These are phyloP conservation scores for Willowsia nigromaculata DNA, from an alignment of 2,888 invertebrate genomes.

Conservation along the genomic window DNA sequence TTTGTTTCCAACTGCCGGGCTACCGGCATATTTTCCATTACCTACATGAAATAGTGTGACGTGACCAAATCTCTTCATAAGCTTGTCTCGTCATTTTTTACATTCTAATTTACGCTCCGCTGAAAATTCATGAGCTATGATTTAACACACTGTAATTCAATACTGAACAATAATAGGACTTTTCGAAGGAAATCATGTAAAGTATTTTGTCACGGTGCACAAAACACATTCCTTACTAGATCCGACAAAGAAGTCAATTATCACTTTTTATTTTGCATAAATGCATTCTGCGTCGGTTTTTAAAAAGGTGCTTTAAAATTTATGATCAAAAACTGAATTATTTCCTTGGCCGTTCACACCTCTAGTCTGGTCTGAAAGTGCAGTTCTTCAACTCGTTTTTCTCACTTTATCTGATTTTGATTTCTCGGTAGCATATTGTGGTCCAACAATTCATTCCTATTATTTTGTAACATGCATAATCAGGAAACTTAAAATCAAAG, in stretches of 20 bases:
- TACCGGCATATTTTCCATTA: no score
- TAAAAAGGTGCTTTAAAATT: no score
- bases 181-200: conserved; percentile 15
- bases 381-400: no score
- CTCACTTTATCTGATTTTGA: no score
- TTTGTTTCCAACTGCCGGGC: no score
- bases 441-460: no score
- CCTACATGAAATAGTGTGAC: neutral
- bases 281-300: neutral
- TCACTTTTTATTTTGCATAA: neutral
- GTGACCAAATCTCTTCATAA: neutral
- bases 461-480: no score
- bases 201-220: conserved; percentile 43
- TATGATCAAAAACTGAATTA: no score
- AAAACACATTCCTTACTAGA: neutral
- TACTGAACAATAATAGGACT: neutral
- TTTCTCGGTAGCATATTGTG: no score
- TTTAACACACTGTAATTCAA: conserved; percentile 52
- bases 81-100: neutral
- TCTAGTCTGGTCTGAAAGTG: no score
- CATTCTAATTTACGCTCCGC: conserved; percentile 37
- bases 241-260: neutral
- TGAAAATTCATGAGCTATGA: conserved; percentile 48
- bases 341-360: no score
- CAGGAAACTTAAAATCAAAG: no score